These are phyloP conservation scores for Galaxias olidus DNA, from an alignment of 2,797 vertebrate species.

Conservation along the genomic window DNA sequence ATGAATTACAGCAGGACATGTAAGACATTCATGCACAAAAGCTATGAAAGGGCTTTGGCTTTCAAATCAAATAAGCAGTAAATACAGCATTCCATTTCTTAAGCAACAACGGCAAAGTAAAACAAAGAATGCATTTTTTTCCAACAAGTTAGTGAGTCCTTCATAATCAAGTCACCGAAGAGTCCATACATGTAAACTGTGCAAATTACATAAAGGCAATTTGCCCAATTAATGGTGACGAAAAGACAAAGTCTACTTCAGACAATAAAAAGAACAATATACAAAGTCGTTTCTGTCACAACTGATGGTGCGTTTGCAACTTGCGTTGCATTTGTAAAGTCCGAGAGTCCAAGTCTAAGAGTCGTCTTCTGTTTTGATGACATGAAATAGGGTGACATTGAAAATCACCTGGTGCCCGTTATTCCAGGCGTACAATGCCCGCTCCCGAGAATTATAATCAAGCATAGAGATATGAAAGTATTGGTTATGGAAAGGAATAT, in stretches of 20 bases:
- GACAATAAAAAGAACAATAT: slow-evolving; percentile 31
- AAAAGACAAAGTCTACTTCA: slow-evolving; percentile 44
- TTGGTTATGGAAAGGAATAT: slow-evolving; percentile 98
- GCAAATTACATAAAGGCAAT: slow-evolving; percentile 45
- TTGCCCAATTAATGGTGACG: slow-evolving; percentile 44
- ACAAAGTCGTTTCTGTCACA: slow-evolving; percentile 48
- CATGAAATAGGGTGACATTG: slow-evolving; percentile 96
- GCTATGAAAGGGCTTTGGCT: slow-evolving; percentile 75
- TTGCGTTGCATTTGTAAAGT: slow-evolving; percentile 1
- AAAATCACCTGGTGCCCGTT: slow-evolving; percentile 98
- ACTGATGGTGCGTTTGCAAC: slow-evolving; percentile 53
- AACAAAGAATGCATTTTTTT: slow-evolving; percentile 53
- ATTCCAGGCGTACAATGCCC: slow-evolving; percentile 97
- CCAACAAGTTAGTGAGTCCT: slow-evolving; percentile 43
- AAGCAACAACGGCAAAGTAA: slow-evolving; percentile 75
- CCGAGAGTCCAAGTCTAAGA: slow-evolving; percentile 70
- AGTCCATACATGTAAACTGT: slow-evolving; percentile 44
- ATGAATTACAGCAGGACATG: slow-evolving; percentile 62
- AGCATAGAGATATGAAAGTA: slow-evolving; percentile 99
- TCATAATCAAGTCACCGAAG: slow-evolving; percentile 62
- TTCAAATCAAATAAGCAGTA: slow-evolving; percentile 65
- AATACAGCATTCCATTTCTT: slow-evolving; percentile 79
- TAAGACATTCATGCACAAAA: slow-evolving; percentile 88
- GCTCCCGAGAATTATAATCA: slow-evolving; percentile 94
- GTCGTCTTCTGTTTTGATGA: slow-evolving; percentile 96